These are phyloP conservation scores for Connochaetes taurinus DNA, from an alignment of 2,113 vertebrate genomes.

Conservation along the genomic window DNA sequence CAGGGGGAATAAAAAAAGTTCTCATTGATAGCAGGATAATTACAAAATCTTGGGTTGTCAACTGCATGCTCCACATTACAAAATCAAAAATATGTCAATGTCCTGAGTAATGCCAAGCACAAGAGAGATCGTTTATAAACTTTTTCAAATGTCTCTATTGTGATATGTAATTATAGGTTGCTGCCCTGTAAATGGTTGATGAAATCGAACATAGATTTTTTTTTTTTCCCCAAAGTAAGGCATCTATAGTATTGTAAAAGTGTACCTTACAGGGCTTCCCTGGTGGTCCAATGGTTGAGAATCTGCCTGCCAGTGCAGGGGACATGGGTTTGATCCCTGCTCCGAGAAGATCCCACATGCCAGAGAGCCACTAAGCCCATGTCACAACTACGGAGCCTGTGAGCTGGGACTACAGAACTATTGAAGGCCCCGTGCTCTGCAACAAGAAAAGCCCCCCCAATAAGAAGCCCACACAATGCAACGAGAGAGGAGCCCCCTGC, in stretches of 20 bases:
- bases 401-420: neutral
- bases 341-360: neutral
- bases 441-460: neutral
- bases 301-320: neutral
- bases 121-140: slow-evolving; percentile 15
- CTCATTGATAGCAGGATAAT: slow-evolving; percentile 2
- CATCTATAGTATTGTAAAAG: slow-evolving; percentile 5
- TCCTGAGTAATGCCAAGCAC: neutral
- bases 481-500: neutral
- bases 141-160: neutral
- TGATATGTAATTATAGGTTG: slow-evolving; percentile 13
- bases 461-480: neutral
- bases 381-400: neutral
- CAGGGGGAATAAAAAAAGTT: neutral
- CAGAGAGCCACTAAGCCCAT: neutral
- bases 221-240: neutral
- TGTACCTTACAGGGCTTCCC: neutral
- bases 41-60: slow-evolving; percentile 26
- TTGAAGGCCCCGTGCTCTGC: neutral
- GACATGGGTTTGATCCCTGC: neutral
- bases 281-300: neutral
- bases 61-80: neutral
- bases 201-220: slow-evolving; percentile 9
- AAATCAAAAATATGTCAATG: slow-evolving; percentile 9
- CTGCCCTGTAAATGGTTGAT: neutral